Conservation (phyloP, 2,888 invertebrate genomes). For the Catocala nupta region DNA sequence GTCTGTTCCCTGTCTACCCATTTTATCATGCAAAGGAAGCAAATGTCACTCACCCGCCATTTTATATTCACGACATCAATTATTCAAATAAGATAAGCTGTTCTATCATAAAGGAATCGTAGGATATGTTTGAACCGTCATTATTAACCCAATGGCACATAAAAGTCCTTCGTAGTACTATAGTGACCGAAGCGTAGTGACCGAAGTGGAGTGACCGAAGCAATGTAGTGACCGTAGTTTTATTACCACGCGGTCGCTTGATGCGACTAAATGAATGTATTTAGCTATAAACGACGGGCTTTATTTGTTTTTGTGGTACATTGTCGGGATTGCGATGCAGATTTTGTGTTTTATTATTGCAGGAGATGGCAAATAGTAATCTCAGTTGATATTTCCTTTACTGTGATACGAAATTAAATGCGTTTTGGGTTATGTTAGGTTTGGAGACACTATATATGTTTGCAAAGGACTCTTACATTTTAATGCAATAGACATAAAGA, state of each 20-base stretch:
- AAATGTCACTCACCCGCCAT: too few relatives aligned
- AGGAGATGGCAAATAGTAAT: too few relatives aligned
- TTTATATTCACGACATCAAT: neutral
- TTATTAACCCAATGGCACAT: slow-evolving; percentile 42
- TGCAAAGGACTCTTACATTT: too few relatives aligned
- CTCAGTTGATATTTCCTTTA: neutral
- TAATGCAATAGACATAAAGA: too few relatives aligned
- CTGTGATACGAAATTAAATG: neutral
- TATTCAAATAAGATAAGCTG: slow-evolving; percentile 35
- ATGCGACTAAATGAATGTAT: slow-evolving; percentile 67
- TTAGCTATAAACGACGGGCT: slow-evolving; percentile 60
- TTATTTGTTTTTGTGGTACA: slow-evolving; percentile 54
- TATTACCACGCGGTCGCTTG: slow-evolving; percentile 61
- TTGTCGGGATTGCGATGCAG: slow-evolving; percentile 38
- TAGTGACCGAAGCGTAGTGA: slow-evolving; percentile 25
- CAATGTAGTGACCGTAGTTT: slow-evolving; percentile 51
- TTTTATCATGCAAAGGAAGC: too few relatives aligned
- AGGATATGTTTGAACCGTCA: slow-evolving; percentile 30
- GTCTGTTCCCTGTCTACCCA: too few relatives aligned
- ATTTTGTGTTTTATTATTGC: slow-evolving; percentile 20
- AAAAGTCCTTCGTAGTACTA: slow-evolving; percentile 35
- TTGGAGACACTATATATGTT: too few relatives aligned
- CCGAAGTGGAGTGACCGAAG: slow-evolving; percentile 58
- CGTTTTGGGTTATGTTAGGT: too few relatives aligned
- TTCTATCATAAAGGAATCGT: slow-evolving; percentile 18